Evolutionary conservation across 2,888 invertebrate genomes (phyloP).

Genomic region (Morinoia aosen): DNA sequence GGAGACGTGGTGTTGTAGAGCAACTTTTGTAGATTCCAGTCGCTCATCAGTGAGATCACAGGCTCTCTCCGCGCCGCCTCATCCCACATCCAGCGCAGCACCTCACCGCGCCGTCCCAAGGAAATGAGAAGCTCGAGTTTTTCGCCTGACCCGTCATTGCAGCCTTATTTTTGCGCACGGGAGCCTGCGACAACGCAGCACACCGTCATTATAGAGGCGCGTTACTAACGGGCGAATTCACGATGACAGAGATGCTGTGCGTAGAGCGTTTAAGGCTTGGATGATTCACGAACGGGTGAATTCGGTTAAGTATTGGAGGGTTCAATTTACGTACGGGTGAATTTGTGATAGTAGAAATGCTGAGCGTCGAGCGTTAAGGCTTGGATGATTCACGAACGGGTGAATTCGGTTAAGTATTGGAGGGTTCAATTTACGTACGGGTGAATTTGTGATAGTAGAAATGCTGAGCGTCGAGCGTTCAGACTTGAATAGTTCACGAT

Average conservation of each 20-base stretch:
- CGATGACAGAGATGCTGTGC: neutral
- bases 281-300: neutral
- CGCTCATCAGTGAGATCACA: neutral
- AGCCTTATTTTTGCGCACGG: slow-evolving; percentile 1
- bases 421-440: neutral
- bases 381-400: neutral
- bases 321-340: neutral
- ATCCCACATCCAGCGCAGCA: neutral
- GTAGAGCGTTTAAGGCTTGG: neutral
- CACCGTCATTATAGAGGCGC: neutral
- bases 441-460: neutral
- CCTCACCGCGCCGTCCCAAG: neutral
- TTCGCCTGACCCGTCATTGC: slow-evolving; percentile 8
- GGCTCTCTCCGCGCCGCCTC: neutral
- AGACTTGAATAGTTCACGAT: neutral
- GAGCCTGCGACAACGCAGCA: neutral
- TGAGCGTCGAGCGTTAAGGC: neutral
- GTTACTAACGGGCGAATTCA: neutral
- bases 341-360: neutral
- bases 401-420: no score
- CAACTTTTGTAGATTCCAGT: neutral
- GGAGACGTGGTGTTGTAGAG: neutral
- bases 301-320: no score
- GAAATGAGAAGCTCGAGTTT: slow-evolving; percentile 27
- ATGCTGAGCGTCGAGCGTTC: neutral